A percentile compares a stretch with the other conserved stretches of the same genome.
Evolutionary conservation across 2,797 vertebrate genomes (phyloP).

Genomic region (Lycodopsis pacificus): DNA sequence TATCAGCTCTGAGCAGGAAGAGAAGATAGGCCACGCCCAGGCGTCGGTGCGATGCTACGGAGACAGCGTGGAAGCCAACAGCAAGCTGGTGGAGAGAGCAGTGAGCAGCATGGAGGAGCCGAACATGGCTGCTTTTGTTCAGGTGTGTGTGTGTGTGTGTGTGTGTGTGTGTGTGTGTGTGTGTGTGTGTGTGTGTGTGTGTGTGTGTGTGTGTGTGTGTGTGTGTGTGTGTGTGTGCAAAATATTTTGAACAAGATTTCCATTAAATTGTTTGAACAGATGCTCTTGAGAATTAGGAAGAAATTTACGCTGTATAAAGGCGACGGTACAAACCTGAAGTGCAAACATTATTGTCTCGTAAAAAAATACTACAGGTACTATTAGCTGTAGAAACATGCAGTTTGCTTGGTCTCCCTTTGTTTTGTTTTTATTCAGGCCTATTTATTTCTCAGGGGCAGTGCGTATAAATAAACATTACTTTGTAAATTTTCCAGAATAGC

Average conservation of each 20-base stretch:
- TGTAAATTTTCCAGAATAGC: too few relatives aligned
- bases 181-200: constrained; percentile 57
- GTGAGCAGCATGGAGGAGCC: constrained; percentile 79
- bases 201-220: constrained; percentile 59
- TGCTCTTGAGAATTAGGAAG: too few relatives aligned
- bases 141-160: constrained; percentile 70
- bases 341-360: background rate
- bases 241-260: too few relatives aligned
- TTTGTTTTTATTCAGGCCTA: too few relatives aligned
- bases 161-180: constrained; percentile 18
- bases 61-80: constrained; percentile 74
- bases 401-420: too few relatives aligned
- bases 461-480: too few relatives aligned
- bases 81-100: constrained; percentile 72
- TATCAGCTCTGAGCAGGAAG: constrained; percentile 82
- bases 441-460: too few relatives aligned
- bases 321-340: background rate
- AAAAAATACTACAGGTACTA: too few relatives aligned
- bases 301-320: background rate
- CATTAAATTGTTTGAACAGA: too few relatives aligned
- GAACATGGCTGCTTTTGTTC: constrained; percentile 82
- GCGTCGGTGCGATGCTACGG: constrained; percentile 73
- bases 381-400: too few relatives aligned
- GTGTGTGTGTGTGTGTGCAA: constrained; percentile 6
- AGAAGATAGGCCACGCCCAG: constrained; percentile 74